A percentile compares a stretch with the other conserved stretches of the same genome.
phyloP scores from a whole-genome alignment of 2,888 invertebrate species.

The Prionchulus punctatus region DNA sequence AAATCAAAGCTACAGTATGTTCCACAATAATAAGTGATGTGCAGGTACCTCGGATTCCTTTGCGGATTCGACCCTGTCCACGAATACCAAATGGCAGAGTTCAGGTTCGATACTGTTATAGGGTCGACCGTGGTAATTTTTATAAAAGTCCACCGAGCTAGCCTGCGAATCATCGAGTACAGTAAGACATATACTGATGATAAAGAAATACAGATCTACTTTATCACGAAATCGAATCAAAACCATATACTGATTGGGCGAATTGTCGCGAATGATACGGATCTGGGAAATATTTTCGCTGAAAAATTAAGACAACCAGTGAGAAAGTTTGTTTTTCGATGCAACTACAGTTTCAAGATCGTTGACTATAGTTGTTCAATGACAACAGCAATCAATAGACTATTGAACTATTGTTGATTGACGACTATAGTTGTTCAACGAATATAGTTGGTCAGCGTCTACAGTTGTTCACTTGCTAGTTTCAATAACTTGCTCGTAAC shows the following conservation, averaged over 20 bases:
- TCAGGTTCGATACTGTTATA: slow-evolving; percentile 86
- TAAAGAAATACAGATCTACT: slow-evolving; percentile 26
- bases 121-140: slow-evolving; percentile 72
- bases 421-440: no score
- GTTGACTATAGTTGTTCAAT: no score
- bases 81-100: slow-evolving; percentile 83
- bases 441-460: no score
- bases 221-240: slow-evolving; percentile 58
- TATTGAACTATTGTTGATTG: no score
- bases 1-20: slow-evolving; percentile 11
- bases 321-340: no score
- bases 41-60: slow-evolving; percentile 47
- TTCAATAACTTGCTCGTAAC: neutral
- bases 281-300: slow-evolving; percentile 56
- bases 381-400: no score
- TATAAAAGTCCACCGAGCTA: slow-evolving; percentile 76
- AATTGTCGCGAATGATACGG: slow-evolving; percentile 66
- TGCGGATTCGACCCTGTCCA: slow-evolving; percentile 72
- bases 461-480: no score
- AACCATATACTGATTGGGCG: slow-evolving; percentile 93
- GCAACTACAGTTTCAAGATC: no score
- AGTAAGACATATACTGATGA: neutral
- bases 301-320: no score
- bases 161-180: slow-evolving; percentile 45
- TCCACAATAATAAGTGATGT: neutral